Conservation (phyloP, 2,888 invertebrate genomes). For the Phalera bucephala region DNA sequence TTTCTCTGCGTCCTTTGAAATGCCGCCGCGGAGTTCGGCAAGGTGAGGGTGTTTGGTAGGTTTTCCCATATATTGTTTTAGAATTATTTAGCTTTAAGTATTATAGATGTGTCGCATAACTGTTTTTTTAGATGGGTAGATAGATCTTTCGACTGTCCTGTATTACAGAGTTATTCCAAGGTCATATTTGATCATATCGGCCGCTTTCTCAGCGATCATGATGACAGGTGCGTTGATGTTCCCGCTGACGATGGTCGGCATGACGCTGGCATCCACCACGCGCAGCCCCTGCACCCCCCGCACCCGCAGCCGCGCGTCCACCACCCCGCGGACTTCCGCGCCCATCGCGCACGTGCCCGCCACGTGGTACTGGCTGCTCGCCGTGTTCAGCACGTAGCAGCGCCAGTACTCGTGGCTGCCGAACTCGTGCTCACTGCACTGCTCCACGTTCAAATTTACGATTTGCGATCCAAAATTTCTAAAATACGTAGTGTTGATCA, state of each 20-base stretch:
- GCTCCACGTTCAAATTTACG: constrained; percentile 31
- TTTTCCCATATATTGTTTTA: too few relatives aligned
- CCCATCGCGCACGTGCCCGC: constrained; percentile 46
- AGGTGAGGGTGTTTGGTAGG: too few relatives aligned
- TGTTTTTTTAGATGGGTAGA: too few relatives aligned
- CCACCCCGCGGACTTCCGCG: constrained; percentile 29
- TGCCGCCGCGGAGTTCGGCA: too few relatives aligned
- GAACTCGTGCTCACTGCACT: constrained; percentile 40
- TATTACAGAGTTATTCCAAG: not conserved
- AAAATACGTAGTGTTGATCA: constrained; percentile 43
- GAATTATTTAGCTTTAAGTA: too few relatives aligned
- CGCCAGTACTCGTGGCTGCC: constrained; percentile 53
- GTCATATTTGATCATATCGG: constrained; percentile 79
- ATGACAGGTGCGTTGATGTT: constrained; percentile 84
- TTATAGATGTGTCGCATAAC: too few relatives aligned
- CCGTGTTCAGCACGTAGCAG: constrained; percentile 48
- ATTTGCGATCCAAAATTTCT: constrained; percentile 33
- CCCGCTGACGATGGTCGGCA: constrained; percentile 65
- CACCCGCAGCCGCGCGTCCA: constrained; percentile 28
- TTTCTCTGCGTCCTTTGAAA: too few relatives aligned
- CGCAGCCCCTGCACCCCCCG: constrained; percentile 65
- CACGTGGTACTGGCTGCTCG: constrained; percentile 43
- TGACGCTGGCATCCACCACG: constrained; percentile 82
- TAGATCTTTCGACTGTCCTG: too few relatives aligned
- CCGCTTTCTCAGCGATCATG: constrained; percentile 84